A percentile compares a stretch with the other conserved stretches of the same genome.
These are phyloP conservation scores for Rhagonycha lutea DNA, from an alignment of 2,888 invertebrate genomes.

Conservation along the genomic window DNA sequence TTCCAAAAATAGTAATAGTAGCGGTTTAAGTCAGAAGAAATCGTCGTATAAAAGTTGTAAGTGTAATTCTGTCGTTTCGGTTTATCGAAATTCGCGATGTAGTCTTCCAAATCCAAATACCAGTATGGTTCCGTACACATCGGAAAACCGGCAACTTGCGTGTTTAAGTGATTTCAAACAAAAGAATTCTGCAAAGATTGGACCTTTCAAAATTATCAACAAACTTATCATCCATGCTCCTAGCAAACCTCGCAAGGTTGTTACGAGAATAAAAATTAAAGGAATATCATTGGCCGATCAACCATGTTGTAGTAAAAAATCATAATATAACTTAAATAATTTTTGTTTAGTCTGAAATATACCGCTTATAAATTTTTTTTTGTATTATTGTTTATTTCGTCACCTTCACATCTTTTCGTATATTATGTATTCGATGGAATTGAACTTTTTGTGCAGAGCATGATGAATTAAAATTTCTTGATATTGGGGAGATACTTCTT, in stretches of 20 bases:
- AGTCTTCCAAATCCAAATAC: background rate
- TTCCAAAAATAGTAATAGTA: background rate
- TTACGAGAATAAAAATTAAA: background rate
- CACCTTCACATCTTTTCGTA: too few species aligned
- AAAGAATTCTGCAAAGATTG: background rate
- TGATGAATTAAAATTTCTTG: too few species aligned
- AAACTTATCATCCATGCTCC: background rate
- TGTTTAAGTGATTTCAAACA: background rate
- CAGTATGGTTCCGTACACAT: background rate
- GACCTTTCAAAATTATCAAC: background rate
- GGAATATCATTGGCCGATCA: background rate
- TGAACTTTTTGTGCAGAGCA: too few species aligned
- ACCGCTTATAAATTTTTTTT: background rate
- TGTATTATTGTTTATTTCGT: background rate
- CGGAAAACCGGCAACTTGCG: background rate
- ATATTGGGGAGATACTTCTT: too few species aligned
- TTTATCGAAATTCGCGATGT: background rate
- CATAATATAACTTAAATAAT: background rate
- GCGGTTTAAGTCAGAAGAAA: background rate
- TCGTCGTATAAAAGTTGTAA: background rate
- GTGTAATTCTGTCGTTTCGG: background rate
- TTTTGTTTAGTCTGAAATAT: background rate
- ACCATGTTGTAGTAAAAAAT: background rate
- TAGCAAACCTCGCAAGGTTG: background rate
- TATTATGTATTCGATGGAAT: too few species aligned